These are phyloP conservation scores for Theretra japonica DNA, from an alignment of 2,888 invertebrate genomes.

Conservation along the genomic window DNA sequence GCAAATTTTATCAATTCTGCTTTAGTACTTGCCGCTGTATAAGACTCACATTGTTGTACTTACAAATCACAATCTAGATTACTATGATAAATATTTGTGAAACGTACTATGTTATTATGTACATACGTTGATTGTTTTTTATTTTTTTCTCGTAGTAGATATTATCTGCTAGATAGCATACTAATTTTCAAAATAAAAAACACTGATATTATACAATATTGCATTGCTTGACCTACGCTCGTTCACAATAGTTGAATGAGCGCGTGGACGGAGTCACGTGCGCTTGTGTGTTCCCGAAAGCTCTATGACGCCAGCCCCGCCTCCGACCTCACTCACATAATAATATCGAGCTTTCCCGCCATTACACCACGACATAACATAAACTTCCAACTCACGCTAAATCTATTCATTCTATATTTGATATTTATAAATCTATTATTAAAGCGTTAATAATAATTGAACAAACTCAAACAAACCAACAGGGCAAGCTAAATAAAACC, in stretches of 20 bases:
- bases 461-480: background rate
- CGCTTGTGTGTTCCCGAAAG: conserved; percentile 60
- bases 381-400: background rate
- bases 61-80: no score
- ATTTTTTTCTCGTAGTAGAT: no score
- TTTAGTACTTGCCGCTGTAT: no score
- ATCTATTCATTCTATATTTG: background rate
- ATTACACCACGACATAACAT: background rate
- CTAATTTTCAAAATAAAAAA: no score
- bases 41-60: no score
- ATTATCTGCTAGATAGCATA: no score
- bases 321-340: conserved; percentile 1
- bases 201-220: no score
- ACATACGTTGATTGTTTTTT: no score
- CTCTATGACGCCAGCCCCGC: conserved; percentile 49
- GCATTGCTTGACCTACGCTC: conserved; percentile 35
- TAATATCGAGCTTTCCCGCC: background rate
- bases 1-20: no score
- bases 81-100: no score
- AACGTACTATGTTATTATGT: no score
- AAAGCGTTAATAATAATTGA: background rate
- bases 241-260: conserved; percentile 38
- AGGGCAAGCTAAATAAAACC: no score
- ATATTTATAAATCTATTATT: background rate
- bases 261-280: conserved; percentile 72